Evolutionary conservation across 1,140 invertebrate species (phyloP).

Genomic region (Pachyrhynchus sulphureomaculatus): DNA sequence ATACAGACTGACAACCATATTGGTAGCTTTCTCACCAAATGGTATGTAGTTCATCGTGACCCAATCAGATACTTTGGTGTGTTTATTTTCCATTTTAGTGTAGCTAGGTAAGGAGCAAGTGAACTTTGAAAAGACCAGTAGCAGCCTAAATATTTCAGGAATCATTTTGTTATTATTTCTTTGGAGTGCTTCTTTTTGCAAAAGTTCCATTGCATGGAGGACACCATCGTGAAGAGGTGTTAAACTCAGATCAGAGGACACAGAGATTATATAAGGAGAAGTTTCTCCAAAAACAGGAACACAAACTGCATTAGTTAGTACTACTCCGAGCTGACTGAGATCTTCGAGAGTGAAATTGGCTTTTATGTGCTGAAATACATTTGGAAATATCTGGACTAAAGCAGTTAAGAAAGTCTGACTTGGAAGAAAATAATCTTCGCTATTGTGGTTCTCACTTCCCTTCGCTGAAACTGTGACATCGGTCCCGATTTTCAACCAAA

Average conservation of each 20-base stretch:
- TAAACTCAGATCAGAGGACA: constrained; percentile 71
- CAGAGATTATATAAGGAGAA: constrained; percentile 75
- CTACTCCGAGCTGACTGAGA: constrained; percentile 76
- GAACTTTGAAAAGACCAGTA: constrained; percentile 74
- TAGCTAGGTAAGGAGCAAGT: constrained; percentile 69
- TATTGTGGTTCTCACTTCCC: constrained; percentile 50
- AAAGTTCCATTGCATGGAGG: constrained; percentile 74
- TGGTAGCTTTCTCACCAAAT: constrained; percentile 82
- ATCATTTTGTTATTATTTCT: constrained; percentile 69
- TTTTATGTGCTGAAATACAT: constrained; percentile 88
- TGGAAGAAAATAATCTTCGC: constrained; percentile 68
- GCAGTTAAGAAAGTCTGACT: constrained; percentile 91
- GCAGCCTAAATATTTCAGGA: constrained; percentile 76
- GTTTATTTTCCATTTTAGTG: constrained; percentile 59
- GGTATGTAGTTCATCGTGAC: constrained; percentile 86
- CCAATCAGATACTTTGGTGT: constrained; percentile 63
- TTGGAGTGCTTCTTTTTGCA: constrained; percentile 76
- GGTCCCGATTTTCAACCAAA: constrained; percentile 83
- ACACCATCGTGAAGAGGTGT: constrained; percentile 84
- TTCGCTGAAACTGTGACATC: constrained; percentile 71
- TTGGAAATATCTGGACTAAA: constrained; percentile 90
- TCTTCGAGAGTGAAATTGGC: constrained; percentile 72
- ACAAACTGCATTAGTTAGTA: constrained; percentile 74
- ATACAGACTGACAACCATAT: constrained; percentile 81
- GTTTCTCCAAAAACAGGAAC: constrained; percentile 82